Percentiles rank a stretch among this genome's conserved stretches.
Conservation (phyloP, 2,888 invertebrate species). For the Melangyna quadrimaculata region DNA sequence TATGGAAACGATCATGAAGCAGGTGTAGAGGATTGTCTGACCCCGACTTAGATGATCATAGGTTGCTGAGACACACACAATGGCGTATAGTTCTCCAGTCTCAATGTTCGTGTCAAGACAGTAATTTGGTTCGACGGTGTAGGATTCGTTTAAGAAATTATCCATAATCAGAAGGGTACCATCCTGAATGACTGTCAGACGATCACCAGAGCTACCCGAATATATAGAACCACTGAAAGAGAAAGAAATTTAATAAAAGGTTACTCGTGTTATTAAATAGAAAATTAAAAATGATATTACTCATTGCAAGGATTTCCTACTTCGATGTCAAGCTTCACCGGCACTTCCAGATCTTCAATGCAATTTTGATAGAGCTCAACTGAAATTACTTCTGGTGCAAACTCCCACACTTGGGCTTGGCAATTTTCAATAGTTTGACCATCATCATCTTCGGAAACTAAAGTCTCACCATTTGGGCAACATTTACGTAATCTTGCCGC, state of each 20-base stretch:
- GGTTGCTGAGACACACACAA: conserved; percentile 78
- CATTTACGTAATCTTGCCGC: conserved; percentile 81
- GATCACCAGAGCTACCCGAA: conserved; percentile 75
- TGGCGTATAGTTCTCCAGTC: conserved; percentile 77
- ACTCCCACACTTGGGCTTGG: conserved; percentile 31
- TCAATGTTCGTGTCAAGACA: conserved; percentile 78
- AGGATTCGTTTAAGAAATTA: conserved; percentile 76
- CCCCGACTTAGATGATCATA: conserved; percentile 76
- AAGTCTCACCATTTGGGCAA: conserved; percentile 78
- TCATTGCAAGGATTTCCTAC: conserved; percentile 80
- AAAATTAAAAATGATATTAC: conserved; percentile 74
- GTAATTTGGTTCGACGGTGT: conserved; percentile 76
- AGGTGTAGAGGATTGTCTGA: conserved; percentile 76
- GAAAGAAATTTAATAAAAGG: conserved; percentile 61
- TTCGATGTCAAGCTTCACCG: conserved; percentile 74
- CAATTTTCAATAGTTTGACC: conserved; percentile 42
- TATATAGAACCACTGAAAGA: conserved; percentile 74
- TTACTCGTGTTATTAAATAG: conserved; percentile 72
- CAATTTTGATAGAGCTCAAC: conserved; percentile 79
- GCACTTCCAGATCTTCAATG: conserved; percentile 78
- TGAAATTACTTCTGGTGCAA: conserved; percentile 75
- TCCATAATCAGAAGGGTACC: conserved; percentile 79
- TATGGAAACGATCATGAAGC: conserved; percentile 79
- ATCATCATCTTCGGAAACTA: conserved; percentile 75
- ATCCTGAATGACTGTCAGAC: conserved; percentile 78